phyloP scores from a whole-genome alignment of 2,888 invertebrate genomes.

The Hydrotaea diabolus region DNA sequence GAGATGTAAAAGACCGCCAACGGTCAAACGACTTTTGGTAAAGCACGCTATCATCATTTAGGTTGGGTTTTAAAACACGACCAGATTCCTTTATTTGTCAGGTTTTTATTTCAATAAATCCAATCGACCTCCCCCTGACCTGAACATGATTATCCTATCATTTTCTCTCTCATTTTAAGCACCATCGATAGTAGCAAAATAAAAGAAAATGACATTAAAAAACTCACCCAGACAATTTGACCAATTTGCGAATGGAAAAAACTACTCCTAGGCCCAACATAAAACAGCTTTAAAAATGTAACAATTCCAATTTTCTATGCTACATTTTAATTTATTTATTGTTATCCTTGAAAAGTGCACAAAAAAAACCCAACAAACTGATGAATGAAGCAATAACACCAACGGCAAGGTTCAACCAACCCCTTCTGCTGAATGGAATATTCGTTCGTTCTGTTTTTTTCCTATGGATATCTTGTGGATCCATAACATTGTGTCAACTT shows the following conservation, averaged over 20 bases:
- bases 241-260: not conserved
- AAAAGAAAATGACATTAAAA: not conserved
- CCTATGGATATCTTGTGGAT: constrained; percentile 46
- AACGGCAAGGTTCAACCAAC: not conserved
- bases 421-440: constrained; percentile 7
- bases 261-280: not conserved
- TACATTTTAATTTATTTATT: constrained; percentile 56
- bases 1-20: too few species aligned
- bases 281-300: constrained; percentile 5
- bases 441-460: constrained; percentile 26
- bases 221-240: not conserved
- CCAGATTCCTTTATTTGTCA: too few species aligned
- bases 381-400: constrained; percentile 37
- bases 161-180: too few species aligned
- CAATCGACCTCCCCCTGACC: too few species aligned
- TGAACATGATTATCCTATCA: too few species aligned
- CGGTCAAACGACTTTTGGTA: too few species aligned
- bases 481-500: constrained; percentile 64
- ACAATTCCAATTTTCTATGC: constrained; percentile 27
- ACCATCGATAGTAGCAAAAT: too few species aligned
- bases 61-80: too few species aligned
- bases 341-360: not conserved
- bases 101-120: too few species aligned
- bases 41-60: too few species aligned
- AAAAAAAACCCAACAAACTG: not conserved